These are phyloP conservation scores for Thamnophis elegans DNA, from an alignment of 2,797 vertebrate genomes.

Conservation along the genomic window DNA sequence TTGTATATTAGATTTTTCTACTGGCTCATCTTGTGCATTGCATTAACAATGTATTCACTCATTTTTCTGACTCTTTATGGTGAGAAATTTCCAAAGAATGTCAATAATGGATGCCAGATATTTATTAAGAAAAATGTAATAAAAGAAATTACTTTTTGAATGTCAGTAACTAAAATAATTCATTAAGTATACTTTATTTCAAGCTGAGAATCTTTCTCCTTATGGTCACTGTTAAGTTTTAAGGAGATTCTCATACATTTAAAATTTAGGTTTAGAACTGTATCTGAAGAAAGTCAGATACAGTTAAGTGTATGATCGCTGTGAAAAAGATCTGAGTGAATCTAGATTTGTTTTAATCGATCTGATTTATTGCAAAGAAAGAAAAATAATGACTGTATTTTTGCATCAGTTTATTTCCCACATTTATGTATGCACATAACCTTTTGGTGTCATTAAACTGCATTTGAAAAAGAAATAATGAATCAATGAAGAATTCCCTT, in stretches of 20 bases:
- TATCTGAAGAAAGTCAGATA: not conserved
- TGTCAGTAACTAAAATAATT: slow-evolving; percentile 41
- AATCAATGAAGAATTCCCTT: not conserved
- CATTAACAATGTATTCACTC: slow-evolving; percentile 27
- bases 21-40: slow-evolving; percentile 54
- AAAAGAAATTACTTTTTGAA: slow-evolving; percentile 17
- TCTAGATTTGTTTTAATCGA: slow-evolving; percentile 4
- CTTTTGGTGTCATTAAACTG: not conserved
- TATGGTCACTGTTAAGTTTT: not conserved
- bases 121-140: slow-evolving; percentile 25
- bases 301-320: not conserved
- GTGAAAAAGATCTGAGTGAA: not conserved
- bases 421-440: not conserved
- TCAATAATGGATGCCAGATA: slow-evolving; percentile 6
- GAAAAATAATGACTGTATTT: not conserved
- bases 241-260: not conserved
- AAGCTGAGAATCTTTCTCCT: not conserved
- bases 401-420: not conserved
- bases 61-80: not conserved
- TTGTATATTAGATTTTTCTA: slow-evolving; percentile 66
- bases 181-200: slow-evolving; percentile 34
- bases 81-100: not conserved
- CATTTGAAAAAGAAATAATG: not conserved
- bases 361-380: not conserved
- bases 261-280: not conserved